Base-by-base conservation (phyloP, 2,113 vertebrate genomes). In the Podarcis raffonei region DNA sequence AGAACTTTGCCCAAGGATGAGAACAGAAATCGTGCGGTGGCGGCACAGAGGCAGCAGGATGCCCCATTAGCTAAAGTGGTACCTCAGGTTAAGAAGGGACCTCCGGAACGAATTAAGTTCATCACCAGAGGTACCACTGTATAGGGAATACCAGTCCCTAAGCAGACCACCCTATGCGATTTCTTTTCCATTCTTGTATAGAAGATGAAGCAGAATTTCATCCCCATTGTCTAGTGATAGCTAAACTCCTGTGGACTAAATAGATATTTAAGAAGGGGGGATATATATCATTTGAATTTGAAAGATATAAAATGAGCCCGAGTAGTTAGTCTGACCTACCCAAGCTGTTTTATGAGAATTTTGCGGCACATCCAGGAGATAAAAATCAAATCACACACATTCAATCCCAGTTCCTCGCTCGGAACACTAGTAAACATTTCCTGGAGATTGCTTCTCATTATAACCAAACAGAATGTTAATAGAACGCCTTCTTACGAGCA, bases 391-490 rank as follows among this genome's bases (percentile, higher is more conserved):
- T 20, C 11, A 35, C 66, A 32, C n/a, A 65, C 35, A 74, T 62
- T 35, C 57, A 6, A 4, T 16, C 32, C 42, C 16, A 66, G 39
- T 7, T 30, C 37, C 37, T 86, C 39, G 66, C 4, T 90, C 87
- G 25, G 0, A 8, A 90, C 82, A 76, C 35, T 72, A 8, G 30
- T 35, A 22, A 84, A 4, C 42, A 37, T 39, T 84, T 84, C 11
- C 16, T 79, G 68, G 35, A 9, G 48, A 72, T 57, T 1, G 12
- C 4, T 85, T 85, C 11, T 22, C 86, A 69, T 42, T 76, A 1
- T 18, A 85, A 53, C 32, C 35, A 13, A 84, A 62, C 35, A 86
- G 74, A 27, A 82, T 93, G 9, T 78, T 84, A 89, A 6, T 79
- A n/a, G 87, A 88, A 85, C 53, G 62, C 1, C 23, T 90, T 90